Percentiles rank a stretch among this genome's conserved stretches.
phyloP scores from a whole-genome alignment of 2,113 vertebrate genomes.

The Pelusios castaneus region DNA sequence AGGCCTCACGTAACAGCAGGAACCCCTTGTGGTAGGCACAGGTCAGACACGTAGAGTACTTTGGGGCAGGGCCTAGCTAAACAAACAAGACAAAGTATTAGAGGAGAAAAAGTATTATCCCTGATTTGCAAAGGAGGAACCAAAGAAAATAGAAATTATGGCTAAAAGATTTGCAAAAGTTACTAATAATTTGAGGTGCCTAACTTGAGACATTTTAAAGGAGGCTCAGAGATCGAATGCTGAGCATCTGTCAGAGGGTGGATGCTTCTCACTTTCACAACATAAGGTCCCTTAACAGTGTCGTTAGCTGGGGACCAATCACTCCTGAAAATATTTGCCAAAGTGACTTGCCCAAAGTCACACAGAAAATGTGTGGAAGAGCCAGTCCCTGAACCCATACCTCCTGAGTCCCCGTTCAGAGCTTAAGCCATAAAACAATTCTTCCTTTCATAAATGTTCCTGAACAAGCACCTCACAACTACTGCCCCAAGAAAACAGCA shows the following conservation, averaged over 20 bases:
- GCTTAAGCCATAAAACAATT: background rate
- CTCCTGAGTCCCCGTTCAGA: background rate
- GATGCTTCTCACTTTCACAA: background rate
- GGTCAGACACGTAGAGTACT: too few relatives aligned
- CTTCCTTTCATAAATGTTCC: background rate
- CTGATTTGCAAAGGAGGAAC: too few relatives aligned
- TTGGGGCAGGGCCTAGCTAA: too few relatives aligned
- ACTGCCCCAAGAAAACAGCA: background rate
- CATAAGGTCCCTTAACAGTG: background rate
- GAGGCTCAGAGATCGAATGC: background rate
- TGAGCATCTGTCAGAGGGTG: background rate
- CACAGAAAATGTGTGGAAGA: background rate
- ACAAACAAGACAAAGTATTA: too few relatives aligned
- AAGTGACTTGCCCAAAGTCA: too few relatives aligned
- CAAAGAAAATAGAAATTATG: too few relatives aligned
- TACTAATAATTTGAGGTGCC: background rate
- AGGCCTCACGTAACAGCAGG: too few relatives aligned
- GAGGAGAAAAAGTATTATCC: too few relatives aligned
- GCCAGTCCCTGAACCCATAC: background rate
- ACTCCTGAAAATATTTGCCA: background rate
- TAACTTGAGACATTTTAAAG: background rate
- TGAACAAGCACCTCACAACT: background rate
- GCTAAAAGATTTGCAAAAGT: too few relatives aligned
- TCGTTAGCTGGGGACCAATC: background rate
- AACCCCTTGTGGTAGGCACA: too few relatives aligned